These are phyloP conservation scores for Monopis laevigella DNA, from an alignment of 2,888 invertebrate genomes.

Conservation along the genomic window DNA sequence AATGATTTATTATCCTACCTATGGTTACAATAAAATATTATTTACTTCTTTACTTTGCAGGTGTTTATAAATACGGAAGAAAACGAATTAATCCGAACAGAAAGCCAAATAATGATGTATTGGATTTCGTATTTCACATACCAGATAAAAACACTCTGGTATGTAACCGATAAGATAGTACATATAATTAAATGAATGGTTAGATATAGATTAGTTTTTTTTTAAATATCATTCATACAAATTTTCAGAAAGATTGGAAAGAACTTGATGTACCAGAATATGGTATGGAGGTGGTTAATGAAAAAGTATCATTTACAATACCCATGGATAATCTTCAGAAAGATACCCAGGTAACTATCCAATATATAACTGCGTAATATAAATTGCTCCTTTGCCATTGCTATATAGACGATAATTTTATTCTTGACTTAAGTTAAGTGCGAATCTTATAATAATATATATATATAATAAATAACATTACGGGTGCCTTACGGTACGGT, in stretches of 20 bases:
- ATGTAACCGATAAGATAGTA: no score
- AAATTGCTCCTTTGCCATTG: no score
- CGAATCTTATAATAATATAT: no score
- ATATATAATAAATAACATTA: no score
- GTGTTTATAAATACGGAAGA: constrained; percentile 45
- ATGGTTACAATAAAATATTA: not conserved
- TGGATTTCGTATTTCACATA: constrained; percentile 49
- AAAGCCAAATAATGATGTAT: constrained; percentile 44
- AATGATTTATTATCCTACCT: no score
- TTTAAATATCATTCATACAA: constrained; percentile 8
- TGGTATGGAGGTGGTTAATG: not conserved
- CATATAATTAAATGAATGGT: no score
- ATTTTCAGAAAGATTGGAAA: constrained; percentile 51
- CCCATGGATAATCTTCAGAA: not conserved
- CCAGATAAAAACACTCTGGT: constrained; percentile 52
- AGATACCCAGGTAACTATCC: no score
- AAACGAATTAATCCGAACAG: constrained; percentile 44
- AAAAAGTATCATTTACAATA: constrained; percentile 4
- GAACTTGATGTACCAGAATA: constrained; percentile 47
- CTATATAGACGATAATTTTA: no score
- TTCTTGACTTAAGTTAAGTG: no score
- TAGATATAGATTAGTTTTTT: constrained; percentile 11
- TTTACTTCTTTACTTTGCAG: constrained; percentile 25
- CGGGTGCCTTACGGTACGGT: no score
- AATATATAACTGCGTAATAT: no score